These are phyloP conservation scores for Conopomorpha cramerella DNA, from an alignment of 1,140 invertebrate genomes.

Conservation along the genomic window DNA sequence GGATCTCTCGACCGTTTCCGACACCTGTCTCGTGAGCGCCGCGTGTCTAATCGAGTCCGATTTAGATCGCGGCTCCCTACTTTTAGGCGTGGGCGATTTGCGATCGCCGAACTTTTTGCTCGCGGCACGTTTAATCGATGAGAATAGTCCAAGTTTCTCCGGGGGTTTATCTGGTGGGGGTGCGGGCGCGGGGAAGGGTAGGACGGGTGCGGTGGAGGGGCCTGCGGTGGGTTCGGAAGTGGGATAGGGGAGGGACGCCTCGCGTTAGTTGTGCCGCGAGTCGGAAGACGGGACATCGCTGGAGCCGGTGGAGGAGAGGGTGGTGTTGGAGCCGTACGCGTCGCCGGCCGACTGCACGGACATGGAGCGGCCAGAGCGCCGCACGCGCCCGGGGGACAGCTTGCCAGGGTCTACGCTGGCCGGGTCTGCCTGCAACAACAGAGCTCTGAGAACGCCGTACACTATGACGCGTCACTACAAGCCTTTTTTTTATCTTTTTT, in stretches of 20 bases:
- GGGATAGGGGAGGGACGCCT: slow-evolving; percentile 66
- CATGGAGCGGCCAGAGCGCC: slow-evolving; percentile 81
- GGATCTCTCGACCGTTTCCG: slow-evolving; percentile 50
- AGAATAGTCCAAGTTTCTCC: slow-evolving; percentile 57
- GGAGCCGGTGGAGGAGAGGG: slow-evolving; percentile 80
- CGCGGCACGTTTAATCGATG: slow-evolving; percentile 56
- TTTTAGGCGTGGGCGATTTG: slow-evolving; percentile 54
- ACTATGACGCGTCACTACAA: no score
- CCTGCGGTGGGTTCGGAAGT: slow-evolving; percentile 63
- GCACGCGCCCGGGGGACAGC: slow-evolving; percentile 81
- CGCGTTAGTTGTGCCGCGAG: slow-evolving; percentile 77
- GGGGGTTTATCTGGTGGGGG: slow-evolving; percentile 32
- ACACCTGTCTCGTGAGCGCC: slow-evolving; percentile 51
- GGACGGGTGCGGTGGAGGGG: slow-evolving; percentile 57
- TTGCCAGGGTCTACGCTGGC: slow-evolving; percentile 90
- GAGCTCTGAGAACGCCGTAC: slow-evolving; percentile 38
- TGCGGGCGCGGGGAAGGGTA: slow-evolving; percentile 33
- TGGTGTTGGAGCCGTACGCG: slow-evolving; percentile 87
- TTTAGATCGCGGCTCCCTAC: slow-evolving; percentile 50
- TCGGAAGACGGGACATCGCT: slow-evolving; percentile 77
- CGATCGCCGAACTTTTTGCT: slow-evolving; percentile 59
- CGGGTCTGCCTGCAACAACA: slow-evolving; percentile 90
- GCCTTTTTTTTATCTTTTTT: no score
- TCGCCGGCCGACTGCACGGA: slow-evolving; percentile 90
- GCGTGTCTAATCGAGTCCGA: slow-evolving; percentile 55